These are phyloP conservation scores for Lagenorhynchus albirostris DNA, from an alignment of 2,113 vertebrate species.

Conservation along the genomic window DNA sequence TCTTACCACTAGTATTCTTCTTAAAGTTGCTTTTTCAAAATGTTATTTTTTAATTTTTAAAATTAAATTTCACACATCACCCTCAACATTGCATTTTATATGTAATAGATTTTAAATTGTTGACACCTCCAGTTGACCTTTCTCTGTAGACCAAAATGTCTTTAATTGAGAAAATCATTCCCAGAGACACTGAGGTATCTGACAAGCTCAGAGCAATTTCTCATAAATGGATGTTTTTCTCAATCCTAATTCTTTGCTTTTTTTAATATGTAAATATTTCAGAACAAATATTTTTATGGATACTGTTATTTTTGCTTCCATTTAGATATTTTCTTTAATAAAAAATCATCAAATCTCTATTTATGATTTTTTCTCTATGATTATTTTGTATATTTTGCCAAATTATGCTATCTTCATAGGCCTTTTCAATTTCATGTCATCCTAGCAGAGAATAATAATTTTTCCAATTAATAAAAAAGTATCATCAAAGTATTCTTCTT, in stretches of 20 bases:
- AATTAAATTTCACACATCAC: not conserved
- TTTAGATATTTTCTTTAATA: not conserved
- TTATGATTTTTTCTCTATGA: not conserved
- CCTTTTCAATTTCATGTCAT: constrained; percentile 21
- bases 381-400: not conserved
- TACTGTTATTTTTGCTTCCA: not conserved
- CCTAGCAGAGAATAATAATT: not conserved
- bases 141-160: not conserved
- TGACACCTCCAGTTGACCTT: not conserved
- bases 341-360: not conserved
- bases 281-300: not conserved
- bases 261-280: not conserved
- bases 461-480: not conserved
- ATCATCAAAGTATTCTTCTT: not conserved
- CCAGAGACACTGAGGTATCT: not conserved
- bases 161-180: constrained; percentile 17
- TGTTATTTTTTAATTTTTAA: not conserved
- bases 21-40: not conserved
- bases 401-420: not conserved
- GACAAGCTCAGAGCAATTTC: not conserved
- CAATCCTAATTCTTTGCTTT: not conserved
- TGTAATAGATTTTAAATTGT: not conserved
- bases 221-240: not conserved
- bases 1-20: not conserved
- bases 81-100: not conserved